phyloP scores from a whole-genome alignment of 2,888 invertebrate species.

The Trachelus stipa region DNA sequence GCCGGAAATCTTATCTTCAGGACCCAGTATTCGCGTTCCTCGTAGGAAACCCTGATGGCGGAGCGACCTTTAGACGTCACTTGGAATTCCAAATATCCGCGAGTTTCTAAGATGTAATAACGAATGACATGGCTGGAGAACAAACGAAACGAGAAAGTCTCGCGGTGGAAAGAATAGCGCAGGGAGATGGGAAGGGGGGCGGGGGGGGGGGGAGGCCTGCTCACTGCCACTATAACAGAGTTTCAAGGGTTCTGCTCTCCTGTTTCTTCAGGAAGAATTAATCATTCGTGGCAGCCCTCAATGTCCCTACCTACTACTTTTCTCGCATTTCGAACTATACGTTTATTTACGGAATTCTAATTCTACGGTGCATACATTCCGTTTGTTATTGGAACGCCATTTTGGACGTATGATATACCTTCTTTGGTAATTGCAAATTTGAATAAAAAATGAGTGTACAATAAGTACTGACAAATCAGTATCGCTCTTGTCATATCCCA shows the following conservation, averaged over 20 bases:
- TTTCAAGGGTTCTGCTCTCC: constrained; percentile 55
- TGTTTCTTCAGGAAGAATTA: constrained; percentile 43
- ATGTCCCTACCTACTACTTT: constrained; percentile 53
- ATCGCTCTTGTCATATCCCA: too few relatives aligned
- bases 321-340: constrained; percentile 57
- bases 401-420: background rate
- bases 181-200: constrained; percentile 13
- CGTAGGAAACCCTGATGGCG: background rate
- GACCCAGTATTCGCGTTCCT: background rate
- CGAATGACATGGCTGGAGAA: constrained; percentile 58
- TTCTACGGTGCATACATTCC: background rate
- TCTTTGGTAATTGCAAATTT: background rate
- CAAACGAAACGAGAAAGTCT: constrained; percentile 57
- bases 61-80: constrained; percentile 54
- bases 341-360: constrained; percentile 20
- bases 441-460: background rate
- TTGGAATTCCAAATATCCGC: constrained; percentile 63
- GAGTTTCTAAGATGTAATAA: constrained; percentile 63
- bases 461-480: background rate
- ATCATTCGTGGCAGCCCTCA: constrained; percentile 58
- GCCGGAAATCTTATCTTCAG: background rate
- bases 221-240: constrained; percentile 40
- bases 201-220: constrained; percentile 20
- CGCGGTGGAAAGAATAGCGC: constrained; percentile 26
- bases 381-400: background rate